These are phyloP conservation scores for Bellardia pandia DNA, from an alignment of 2,888 invertebrate species.

Conservation along the genomic window DNA sequence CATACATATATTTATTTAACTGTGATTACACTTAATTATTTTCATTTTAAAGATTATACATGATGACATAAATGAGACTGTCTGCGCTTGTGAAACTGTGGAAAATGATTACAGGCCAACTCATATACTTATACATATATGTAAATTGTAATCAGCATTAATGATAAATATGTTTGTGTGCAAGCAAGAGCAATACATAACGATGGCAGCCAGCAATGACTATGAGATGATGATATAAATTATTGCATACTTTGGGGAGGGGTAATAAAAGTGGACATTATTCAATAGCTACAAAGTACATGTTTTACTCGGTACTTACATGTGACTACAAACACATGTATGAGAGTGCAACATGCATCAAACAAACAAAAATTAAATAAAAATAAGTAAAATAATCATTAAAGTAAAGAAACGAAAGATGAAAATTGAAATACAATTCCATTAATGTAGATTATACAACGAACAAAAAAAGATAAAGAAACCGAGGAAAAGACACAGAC, in stretches of 20 bases:
- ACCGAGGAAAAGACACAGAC: background rate
- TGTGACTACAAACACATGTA: background rate
- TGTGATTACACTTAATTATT: background rate
- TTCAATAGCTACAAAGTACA: slow-evolving; percentile 30
- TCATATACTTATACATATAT: too few relatives aligned
- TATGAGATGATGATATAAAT: slow-evolving; percentile 40
- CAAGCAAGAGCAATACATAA: slow-evolving; percentile 32
- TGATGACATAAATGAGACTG: too few relatives aligned
- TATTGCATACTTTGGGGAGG: slow-evolving; percentile 36
- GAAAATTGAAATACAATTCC: slow-evolving; percentile 19
- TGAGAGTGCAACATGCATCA: background rate
- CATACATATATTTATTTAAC: background rate
- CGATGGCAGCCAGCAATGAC: slow-evolving; percentile 24
- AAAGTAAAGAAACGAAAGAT: background rate
- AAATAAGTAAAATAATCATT: slow-evolving; percentile 42
- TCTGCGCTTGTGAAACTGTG: too few relatives aligned
- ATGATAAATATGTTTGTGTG: background rate
- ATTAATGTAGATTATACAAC: slow-evolving; percentile 3
- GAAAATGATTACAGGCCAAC: too few relatives aligned
- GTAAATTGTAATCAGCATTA: background rate
- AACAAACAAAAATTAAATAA: background rate
- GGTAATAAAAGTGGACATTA: background rate
- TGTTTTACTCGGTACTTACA: slow-evolving; percentile 38
- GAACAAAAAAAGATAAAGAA: slow-evolving; percentile 1
- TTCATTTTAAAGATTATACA: background rate